Base-by-base conservation (phyloP, 2,888 invertebrate genomes). In the Macroteleia sp. region DNA sequence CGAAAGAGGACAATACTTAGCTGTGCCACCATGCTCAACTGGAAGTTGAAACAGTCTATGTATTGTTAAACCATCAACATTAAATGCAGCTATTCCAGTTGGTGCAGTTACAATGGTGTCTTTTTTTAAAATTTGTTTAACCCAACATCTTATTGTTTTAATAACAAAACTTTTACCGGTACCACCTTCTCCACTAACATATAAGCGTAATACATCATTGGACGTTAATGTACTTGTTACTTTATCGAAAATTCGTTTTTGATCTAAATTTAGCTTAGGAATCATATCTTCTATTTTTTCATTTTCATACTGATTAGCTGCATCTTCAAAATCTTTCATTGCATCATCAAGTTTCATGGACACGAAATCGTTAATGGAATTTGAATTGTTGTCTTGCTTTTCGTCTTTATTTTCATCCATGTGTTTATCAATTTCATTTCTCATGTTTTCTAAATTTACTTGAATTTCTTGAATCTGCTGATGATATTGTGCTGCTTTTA, bases 281-380 rank as follows among this genome's bases (percentile, higher is more conserved):
- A 30, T 30, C 25, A 30, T 19, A 32, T 74, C n/a, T 64, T 48
- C 12, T 5, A 81, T 6, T 48, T 77, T 41, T 56, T 22, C 42
- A 14, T 36, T 16, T 36, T 71, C 41, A 17, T 12, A 17, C 59
- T 61, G 64, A 59, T 79, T 32, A 14, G 25, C 69, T 8, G 62
- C 56, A 57, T 79, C 66, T 34, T 46, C 9, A 42, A 78, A 82
- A 61, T 85, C 83, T 64, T 81, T 82, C 79, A 83, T 83, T 16
- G 81, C 84, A 48, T 71, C 67, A 50, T 70, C 81, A 30, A 66
- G 61, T 75, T 79, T 73, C 14, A 66, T 22, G 1, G 52, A 54
- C 9, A 25, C 19, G 17, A 42, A 66, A 12, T 39, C 62, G 39
- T 48, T 39, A 20, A 30, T n/a, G n/a, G n/a, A n/a, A n/a, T n/a